Conservation (phyloP, 2,888 invertebrate genomes). For the Anorthoa munda region DNA sequence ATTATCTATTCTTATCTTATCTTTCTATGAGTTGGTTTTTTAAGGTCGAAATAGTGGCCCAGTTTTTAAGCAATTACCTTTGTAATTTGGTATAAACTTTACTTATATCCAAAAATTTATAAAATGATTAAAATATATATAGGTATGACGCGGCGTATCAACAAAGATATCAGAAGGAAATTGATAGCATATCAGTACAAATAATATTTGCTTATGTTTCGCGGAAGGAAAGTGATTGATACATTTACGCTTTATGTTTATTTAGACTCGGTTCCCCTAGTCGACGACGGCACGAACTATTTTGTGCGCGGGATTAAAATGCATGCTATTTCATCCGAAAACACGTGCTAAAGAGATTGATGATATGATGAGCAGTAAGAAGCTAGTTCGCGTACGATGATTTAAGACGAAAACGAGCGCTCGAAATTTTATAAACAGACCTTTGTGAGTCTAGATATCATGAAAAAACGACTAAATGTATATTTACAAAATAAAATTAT, state of each 20-base stretch:
- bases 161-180: slow-evolving; percentile 37
- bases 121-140: slow-evolving; percentile 13
- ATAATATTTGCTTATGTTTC: slow-evolving; percentile 30
- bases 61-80: not conserved
- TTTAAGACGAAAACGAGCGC: no score
- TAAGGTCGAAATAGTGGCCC: not conserved
- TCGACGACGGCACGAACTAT: no score
- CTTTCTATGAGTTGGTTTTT: not conserved
- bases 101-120: not conserved
- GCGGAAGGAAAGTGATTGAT: slow-evolving; percentile 33
- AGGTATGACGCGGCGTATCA: not conserved
- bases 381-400: no score
- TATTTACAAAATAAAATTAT: no score
- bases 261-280: no score
- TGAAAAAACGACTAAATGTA: no score
- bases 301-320: no score
- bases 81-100: slow-evolving; percentile 8
- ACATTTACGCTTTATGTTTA: slow-evolving; percentile 19
- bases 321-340: no score
- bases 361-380: no score
- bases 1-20: slow-evolving; percentile 30
- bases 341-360: no score
- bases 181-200: slow-evolving; percentile 37
- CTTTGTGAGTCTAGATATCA: no score
- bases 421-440: no score